Evolutionary conservation across 2,797 vertebrate genomes (phyloP).

Genomic region (Ambastaia sidthimunki): DNA sequence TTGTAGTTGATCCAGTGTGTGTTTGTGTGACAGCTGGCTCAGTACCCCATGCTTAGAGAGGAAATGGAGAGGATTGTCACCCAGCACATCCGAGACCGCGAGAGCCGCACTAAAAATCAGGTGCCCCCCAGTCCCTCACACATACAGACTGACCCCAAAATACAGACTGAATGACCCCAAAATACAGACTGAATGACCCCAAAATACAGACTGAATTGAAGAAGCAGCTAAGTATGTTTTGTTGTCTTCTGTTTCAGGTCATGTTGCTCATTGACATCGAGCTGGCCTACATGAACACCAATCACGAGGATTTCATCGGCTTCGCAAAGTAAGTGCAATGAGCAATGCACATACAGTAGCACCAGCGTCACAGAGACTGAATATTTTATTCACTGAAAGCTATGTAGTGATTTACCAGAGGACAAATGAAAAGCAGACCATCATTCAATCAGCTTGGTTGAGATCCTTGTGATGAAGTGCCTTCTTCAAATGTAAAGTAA

Average conservation of each 20-base stretch:
- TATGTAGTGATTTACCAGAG: background rate
- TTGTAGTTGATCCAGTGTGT: conserved; percentile 11
- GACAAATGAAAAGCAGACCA: background rate
- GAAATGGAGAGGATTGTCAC: conserved; percentile 92
- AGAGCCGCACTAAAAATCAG: conserved; percentile 88
- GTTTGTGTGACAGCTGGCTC: conserved; percentile 78
- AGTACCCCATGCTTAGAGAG: conserved; percentile 87
- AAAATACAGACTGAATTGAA: background rate
- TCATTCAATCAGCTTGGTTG: conserved; percentile 5
- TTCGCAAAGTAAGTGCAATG: conserved; percentile 91
- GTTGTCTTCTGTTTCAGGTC: conserved; percentile 75
- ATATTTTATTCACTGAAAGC: background rate
- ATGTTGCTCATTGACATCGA: conserved; percentile 95
- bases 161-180: background rate
- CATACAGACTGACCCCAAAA: background rate
- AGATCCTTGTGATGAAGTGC: background rate
- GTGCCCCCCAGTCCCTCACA: conserved; percentile 60
- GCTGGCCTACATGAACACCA: conserved; percentile 94
- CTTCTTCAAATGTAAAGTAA: background rate
- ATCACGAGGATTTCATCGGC: conserved; percentile 97
- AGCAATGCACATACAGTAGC: too few species aligned
- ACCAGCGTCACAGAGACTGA: background rate
- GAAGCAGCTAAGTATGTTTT: background rate
- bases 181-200: background rate
- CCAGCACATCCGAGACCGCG: conserved; percentile 87